Evolutionary conservation across 1,140 invertebrate genomes (phyloP).

Genomic region (Atopsyche davidsoni): DNA sequence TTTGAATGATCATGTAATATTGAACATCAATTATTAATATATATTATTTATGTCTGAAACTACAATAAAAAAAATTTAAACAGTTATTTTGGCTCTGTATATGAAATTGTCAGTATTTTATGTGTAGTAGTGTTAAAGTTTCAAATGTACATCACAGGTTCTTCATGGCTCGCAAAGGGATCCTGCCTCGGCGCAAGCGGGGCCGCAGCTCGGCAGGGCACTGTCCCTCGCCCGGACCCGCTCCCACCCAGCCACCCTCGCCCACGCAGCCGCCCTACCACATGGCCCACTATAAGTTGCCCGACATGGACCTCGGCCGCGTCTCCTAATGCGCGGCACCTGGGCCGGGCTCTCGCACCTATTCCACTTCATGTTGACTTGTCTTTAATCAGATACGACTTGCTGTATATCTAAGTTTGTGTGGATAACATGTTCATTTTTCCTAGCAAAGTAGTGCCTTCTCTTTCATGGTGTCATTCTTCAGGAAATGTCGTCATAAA

Average conservation of each 20-base stretch:
- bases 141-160: conserved; percentile 51
- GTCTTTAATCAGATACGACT: neutral
- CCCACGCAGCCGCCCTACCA: conserved; percentile 61
- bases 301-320: conserved; percentile 42
- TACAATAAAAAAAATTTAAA: neutral
- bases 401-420: conserved; percentile 1
- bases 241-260: conserved; percentile 26
- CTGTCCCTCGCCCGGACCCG: conserved; percentile 19
- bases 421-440: neutral
- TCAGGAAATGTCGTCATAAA: neutral
- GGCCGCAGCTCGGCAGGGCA: conserved; percentile 50
- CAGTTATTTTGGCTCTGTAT: too few species aligned
- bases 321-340: conserved; percentile 22
- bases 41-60: too few species aligned
- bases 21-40: too few species aligned
- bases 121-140: too few species aligned
- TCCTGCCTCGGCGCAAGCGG: conserved; percentile 65
- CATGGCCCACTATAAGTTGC: conserved; percentile 68
- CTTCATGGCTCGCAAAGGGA: conserved; percentile 77
- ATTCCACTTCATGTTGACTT: neutral
- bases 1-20: too few species aligned
- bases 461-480: neutral
- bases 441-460: neutral
- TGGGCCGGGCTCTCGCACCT: neutral
- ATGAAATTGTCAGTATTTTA: too few species aligned